Evolutionary conservation across 1,140 invertebrate species (phyloP).

Genomic region (Harlomillsia oculata): DNA sequence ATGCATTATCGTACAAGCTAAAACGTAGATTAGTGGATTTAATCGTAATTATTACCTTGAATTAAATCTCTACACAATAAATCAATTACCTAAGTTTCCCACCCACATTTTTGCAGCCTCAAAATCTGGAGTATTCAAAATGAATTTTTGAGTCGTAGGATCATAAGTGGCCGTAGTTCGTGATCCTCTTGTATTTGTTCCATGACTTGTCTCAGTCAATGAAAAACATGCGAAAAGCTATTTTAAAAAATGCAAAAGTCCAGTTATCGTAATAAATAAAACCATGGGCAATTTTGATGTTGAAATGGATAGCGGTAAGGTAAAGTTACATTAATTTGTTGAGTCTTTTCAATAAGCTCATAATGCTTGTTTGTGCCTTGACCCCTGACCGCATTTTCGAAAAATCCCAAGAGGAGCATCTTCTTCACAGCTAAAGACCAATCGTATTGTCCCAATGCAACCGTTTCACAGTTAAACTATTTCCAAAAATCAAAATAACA

Average conservation of each 20-base stretch:
- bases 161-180: conserved; percentile 86
- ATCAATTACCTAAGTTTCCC: conserved; percentile 75
- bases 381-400: conserved; percentile 46
- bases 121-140: conserved; percentile 84
- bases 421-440: conserved; percentile 46
- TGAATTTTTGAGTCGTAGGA: conserved; percentile 62
- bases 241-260: not conserved
- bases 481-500: not conserved
- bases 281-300: not conserved
- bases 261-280: not conserved
- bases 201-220: conserved; percentile 86
- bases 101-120: conserved; percentile 93
- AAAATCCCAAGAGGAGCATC: conserved; percentile 44
- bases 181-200: conserved; percentile 84
- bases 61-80: too few relatives aligned
- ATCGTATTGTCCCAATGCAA: conserved; percentile 57
- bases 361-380: conserved; percentile 52
- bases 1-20: too few relatives aligned
- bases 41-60: too few relatives aligned
- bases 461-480: conserved; percentile 31
- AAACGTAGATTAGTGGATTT: too few relatives aligned
- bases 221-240: conserved; percentile 70
- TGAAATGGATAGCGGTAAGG: too few relatives aligned
- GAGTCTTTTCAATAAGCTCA: conserved; percentile 43
- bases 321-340: conserved; percentile 45